Evolutionary conservation across 2,888 invertebrate genomes (phyloP), one percentile per base, ranked within the genome.

Genomic region (Limnephilus auricula): DNA sequence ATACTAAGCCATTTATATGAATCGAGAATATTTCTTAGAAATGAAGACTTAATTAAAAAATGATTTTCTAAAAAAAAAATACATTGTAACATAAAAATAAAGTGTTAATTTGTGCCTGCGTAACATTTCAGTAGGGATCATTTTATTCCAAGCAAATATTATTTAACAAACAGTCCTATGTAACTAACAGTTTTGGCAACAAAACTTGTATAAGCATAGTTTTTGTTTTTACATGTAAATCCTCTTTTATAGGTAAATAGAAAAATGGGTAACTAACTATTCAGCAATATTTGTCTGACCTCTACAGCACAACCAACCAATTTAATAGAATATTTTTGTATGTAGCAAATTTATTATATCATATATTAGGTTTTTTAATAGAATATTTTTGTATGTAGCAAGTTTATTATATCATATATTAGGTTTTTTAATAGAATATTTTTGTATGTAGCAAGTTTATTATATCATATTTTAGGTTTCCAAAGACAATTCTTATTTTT

Each of bases 191-290:
- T 32, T 80, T 80, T 80, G 80, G 80, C 80, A 80, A 80, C 32
- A 80, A 80, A 80, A 80, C 80, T 80, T 80, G 32, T 80, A 65
- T n/a, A 65, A 25, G 65, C 65, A 65, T 65, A 65, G 65, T 9
- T 65, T 65, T 65, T 65, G 9, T 65, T 65, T 65, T n/a, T 65
- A 25, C 25, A 25, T 25, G 9, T 65, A 65, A 65, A 65, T 65
- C 65, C 65, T 25, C 65, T 65, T 25, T 25, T n/a, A 65, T 9
- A 65, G 25, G 18, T 25, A 65, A 65, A 65, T 65, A 65, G 65
- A 65, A 65, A 50, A n/a, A 65, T 65, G 9, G 65, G 25, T 65
- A 65, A n/a, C n/a, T 18, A 50, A 65, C 65, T 18, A 50, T 50
- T 50, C 50, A 50, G 13, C 50, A 50, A 18, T 18, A 50, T 50